Conservation (phyloP, 2,888 invertebrate genomes). For the Zaprionus bogoriensis region DNA sequence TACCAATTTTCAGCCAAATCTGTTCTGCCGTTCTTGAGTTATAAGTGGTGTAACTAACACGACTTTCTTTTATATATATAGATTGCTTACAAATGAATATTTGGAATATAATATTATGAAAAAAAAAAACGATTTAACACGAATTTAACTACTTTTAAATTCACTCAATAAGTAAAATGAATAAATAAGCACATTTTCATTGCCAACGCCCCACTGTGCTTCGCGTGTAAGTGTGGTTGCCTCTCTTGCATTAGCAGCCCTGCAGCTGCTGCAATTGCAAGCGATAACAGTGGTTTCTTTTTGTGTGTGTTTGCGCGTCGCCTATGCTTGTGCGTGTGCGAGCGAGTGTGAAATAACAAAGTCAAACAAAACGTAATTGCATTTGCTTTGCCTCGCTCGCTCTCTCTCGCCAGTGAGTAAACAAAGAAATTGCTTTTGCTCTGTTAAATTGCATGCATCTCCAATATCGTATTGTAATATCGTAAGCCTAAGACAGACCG, state of each 20-base stretch:
- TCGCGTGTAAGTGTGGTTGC: constrained; percentile 6
- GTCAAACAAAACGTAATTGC: constrained; percentile 47
- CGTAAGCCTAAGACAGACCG: constrained; percentile 15
- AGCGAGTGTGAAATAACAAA: constrained; percentile 41
- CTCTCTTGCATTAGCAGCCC: constrained; percentile 29
- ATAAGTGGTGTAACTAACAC: too few species aligned
- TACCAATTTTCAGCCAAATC: too few species aligned
- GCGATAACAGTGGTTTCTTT: constrained; percentile 39
- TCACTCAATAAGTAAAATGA: too few species aligned
- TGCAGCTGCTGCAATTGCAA: constrained; percentile 48
- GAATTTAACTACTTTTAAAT: too few species aligned
- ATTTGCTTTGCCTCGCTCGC: constrained; percentile 40
- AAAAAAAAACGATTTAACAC: too few species aligned
- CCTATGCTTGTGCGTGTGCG: constrained; percentile 3
- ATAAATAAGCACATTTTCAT: background rate
- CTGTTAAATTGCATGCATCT: constrained; percentile 15
- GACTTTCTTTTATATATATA: too few species aligned
- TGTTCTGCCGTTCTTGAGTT: too few species aligned
- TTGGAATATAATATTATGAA: too few species aligned
- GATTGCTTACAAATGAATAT: background rate
- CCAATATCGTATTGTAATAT: constrained; percentile 32
- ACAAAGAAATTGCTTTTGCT: constrained; percentile 39
- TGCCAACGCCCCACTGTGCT: constrained; percentile 27
- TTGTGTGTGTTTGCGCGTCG: constrained; percentile 13
- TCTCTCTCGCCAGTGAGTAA: constrained; percentile 11